Evolutionary conservation across 2,113 vertebrate genomes (phyloP).

Genomic region (Astatotilapia flaviijosephi): DNA sequence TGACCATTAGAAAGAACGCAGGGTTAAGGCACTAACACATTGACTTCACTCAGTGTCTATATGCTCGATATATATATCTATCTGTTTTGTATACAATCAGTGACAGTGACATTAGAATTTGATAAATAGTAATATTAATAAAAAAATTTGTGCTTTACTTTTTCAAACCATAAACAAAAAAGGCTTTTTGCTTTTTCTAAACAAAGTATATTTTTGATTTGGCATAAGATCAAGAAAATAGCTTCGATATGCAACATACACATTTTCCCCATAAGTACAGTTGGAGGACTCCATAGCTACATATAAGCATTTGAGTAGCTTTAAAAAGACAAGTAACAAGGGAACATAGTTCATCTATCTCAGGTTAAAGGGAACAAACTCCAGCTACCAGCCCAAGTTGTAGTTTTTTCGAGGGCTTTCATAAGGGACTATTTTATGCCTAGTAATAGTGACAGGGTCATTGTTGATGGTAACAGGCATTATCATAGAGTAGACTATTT

Average conservation of each 20-base stretch:
- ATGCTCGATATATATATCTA: not conserved
- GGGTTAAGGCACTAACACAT: not conserved
- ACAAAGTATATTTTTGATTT: not conserved
- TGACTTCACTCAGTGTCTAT: not conserved
- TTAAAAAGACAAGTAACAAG: not conserved
- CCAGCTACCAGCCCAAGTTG: not conserved
- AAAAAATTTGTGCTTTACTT: accelerated
- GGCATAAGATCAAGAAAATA: not conserved
- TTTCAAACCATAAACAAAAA: not conserved
- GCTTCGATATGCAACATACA: not conserved
- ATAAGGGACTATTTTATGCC: not conserved
- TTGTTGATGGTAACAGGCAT: not conserved
- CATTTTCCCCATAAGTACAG: not conserved
- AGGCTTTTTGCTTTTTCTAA: not conserved
- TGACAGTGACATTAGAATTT: not conserved
- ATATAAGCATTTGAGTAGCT: not conserved
- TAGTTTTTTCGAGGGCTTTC: not conserved
- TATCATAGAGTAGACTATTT: not conserved
- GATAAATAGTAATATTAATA: not conserved
- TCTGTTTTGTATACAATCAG: not conserved
- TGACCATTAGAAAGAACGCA: not conserved
- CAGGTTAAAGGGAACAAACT: not conserved
- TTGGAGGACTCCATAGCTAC: not conserved
- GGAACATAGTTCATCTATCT: not conserved
- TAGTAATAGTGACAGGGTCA: not conserved